Evolutionary conservation across 2,113 vertebrate species (phyloP), one percentile per base, ranked within the genome.

Genomic region (Odontesthes bonariensis): DNA sequence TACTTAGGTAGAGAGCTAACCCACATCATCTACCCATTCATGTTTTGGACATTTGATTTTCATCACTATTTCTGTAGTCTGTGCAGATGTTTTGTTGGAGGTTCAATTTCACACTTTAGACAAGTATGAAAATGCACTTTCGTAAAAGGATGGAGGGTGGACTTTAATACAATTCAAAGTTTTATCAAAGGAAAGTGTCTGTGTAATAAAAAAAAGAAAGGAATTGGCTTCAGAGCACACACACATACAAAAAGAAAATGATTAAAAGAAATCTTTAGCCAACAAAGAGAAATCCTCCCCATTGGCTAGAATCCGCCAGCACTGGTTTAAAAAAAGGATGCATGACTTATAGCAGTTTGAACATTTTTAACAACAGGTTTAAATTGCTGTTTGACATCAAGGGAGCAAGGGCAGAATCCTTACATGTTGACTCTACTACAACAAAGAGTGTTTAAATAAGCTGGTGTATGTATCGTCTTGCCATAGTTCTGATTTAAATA

Each of bases 151-250:
- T 23, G 59, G 46, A 75, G 44, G 49, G 81, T 70, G 53, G 20
- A 77, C 57, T 46, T 61, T 89, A 88, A 87, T 88, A 77, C 73
- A 89, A 88, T 92, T 86, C 77, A 57, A 76, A 83, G 60, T 79
- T 77, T 77, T 76, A 88, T 86, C 78, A 90, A 87, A 86, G 70
- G 22, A 62, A 87, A 62, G 46, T 54, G 59, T 79, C 53, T 74
- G 40, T 60, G 19, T 58, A 62, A 66, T 79, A 69, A 73, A 46
- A 22, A 44, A 68, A 73, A 57, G 17, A 56, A 58, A 33, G 54
- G 46, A 81, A 79, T 62, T 70, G 65, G 35, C 65, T 83, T 72
- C 54, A 68, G 67, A 70, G 38, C 63, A 69, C 61, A 71, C 61
- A 71, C 5, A 58, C 51, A 60, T n/a, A 23, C 27, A 71, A 44